Percentiles rank a stretch among this genome's conserved stretches.
Conservation (phyloP, 2,113 vertebrate genomes). For the Ivindomyrus marchei region DNA sequence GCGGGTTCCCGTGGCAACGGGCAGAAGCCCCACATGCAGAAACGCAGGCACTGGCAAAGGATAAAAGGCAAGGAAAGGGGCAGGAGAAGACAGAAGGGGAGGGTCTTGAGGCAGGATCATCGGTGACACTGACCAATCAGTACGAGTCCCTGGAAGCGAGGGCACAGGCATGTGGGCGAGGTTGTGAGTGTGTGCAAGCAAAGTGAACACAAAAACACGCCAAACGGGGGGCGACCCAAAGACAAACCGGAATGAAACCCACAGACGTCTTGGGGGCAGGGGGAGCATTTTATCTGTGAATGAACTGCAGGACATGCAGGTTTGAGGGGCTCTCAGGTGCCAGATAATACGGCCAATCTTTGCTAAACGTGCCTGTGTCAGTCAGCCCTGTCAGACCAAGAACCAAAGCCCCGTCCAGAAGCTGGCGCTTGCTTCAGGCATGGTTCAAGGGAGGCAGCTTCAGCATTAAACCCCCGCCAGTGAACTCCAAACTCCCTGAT, state of each 20-base stretch:
- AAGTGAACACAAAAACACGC: neutral
- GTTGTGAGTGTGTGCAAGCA: neutral
- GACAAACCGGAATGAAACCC: neutral
- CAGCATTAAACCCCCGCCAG: neutral
- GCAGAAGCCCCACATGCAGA: neutral
- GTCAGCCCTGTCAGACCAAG: neutral
- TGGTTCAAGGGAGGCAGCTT: neutral
- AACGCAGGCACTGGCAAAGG: neutral
- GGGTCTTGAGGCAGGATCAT: neutral
- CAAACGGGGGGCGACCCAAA: neutral
- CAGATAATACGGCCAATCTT: neutral
- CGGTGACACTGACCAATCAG: neutral
- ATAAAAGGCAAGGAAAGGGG: neutral
- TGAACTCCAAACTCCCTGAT: neutral
- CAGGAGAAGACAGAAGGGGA: neutral
- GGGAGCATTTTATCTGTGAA: neutral
- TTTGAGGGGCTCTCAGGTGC: neutral
- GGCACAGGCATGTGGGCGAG: neutral
- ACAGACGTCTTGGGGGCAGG: neutral
- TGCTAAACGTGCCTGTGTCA: neutral
- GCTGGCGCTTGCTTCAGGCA: neutral
- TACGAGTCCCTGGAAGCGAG: neutral
- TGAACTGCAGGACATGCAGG: neutral
- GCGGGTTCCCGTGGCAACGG: neutral
- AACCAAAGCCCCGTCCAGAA: neutral